A percentile compares a stretch with the other conserved stretches of the same genome.
Conservation (phyloP, 2,113 vertebrate species). For the Genyomyrus donnyi region DNA sequence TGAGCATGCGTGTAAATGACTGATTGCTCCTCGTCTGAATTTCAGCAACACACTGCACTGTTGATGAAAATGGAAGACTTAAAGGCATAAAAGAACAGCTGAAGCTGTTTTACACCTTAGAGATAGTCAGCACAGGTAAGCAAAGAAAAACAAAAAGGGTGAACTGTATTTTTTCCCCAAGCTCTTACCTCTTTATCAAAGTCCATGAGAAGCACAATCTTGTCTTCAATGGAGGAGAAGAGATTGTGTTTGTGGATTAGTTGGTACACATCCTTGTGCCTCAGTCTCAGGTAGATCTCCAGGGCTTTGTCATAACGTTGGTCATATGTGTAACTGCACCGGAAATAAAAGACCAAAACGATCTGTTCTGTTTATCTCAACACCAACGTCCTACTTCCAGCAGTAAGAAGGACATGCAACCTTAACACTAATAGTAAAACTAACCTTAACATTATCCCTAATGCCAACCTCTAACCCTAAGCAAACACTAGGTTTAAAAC, state of each 20-base stretch:
- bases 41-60: not conserved
- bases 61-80: not conserved
- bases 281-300: slow-evolving; percentile 89
- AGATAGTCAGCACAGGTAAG: not conserved
- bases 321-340: slow-evolving; percentile 85
- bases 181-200: slow-evolving; percentile 88
- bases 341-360: slow-evolving; percentile 17
- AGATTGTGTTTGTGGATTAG: slow-evolving; percentile 97
- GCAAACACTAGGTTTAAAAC: not conserved
- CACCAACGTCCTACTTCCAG: not conserved
- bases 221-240: slow-evolving; percentile 92
- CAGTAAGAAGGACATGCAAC: not conserved
- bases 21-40: not conserved
- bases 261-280: slow-evolving; percentile 93
- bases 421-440: not conserved
- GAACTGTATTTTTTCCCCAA: not conserved
- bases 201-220: slow-evolving; percentile 96
- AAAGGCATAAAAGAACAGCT: not conserved
- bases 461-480: not conserved
- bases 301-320: slow-evolving; percentile 91
- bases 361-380: slow-evolving; percentile 45
- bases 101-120: not conserved
- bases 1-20: not conserved
- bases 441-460: not conserved
- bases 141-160: not conserved